phyloP scores from a whole-genome alignment of 2,797 vertebrate species.

The Sebastolobus altivelis region DNA sequence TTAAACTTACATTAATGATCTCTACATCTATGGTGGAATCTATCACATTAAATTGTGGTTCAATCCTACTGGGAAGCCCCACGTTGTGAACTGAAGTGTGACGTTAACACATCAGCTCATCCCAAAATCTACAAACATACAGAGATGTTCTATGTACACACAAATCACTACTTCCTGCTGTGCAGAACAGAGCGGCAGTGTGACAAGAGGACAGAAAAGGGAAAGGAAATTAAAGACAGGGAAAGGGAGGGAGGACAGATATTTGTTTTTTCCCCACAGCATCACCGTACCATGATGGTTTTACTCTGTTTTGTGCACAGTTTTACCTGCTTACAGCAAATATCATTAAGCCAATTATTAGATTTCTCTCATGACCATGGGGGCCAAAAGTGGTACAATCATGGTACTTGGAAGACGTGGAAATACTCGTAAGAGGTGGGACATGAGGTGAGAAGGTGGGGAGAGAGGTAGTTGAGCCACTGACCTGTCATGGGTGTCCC shows the following conservation, averaged over 20 bases:
- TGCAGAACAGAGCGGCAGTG: background rate
- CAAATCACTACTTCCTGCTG: background rate
- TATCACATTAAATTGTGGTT: background rate
- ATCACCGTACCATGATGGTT: background rate
- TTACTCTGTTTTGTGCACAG: background rate
- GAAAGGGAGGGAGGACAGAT: constrained; percentile 9
- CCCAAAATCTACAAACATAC: background rate
- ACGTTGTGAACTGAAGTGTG: too few species aligned
- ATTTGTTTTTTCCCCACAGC: constrained; percentile 4
- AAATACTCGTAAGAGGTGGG: background rate
- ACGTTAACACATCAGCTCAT: too few species aligned
- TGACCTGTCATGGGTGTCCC: constrained; percentile 97
- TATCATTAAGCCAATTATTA: background rate
- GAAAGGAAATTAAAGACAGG: constrained; percentile 41
- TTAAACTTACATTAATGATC: background rate
- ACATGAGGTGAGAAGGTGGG: background rate
- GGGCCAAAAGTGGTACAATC: background rate
- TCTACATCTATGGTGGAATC: too few species aligned
- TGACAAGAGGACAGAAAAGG: constrained; percentile 9
- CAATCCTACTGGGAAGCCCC: background rate
- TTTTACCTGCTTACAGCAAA: background rate
- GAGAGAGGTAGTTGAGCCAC: constrained; percentile 80
- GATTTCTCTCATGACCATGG: background rate
- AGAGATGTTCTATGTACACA: background rate
- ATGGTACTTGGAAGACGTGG: background rate